Evolutionary conservation across 2,888 invertebrate genomes (phyloP).

Genomic region (Exephanes ischioxanthus): DNA sequence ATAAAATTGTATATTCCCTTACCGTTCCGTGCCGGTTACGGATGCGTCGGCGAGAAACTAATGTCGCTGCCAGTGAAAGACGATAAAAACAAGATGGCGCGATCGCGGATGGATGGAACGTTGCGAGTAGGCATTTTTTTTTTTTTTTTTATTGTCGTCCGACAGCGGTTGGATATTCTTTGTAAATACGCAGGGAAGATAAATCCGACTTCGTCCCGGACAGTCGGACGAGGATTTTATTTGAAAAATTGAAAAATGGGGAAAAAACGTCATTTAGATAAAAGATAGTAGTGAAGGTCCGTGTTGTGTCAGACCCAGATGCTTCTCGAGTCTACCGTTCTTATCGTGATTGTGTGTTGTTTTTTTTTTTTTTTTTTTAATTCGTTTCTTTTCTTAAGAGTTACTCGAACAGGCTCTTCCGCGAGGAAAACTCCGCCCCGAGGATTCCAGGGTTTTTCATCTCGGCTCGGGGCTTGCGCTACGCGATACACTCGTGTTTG

Average conservation of each 20-base stretch:
- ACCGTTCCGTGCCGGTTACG: neutral
- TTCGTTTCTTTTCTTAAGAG: no score
- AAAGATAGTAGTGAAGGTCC: conserved; percentile 29
- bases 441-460: no score
- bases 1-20: no score
- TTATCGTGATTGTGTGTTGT: conserved; percentile 21
- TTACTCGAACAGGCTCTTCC: no score
- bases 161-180: conserved; percentile 3
- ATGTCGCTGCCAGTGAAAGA: neutral
- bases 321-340: neutral
- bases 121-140: neutral
- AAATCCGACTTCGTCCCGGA: neutral
- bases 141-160: conserved; percentile 45
- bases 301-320: conserved; percentile 33
- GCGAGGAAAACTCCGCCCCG: no score
- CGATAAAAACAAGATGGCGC: conserved; percentile 34
- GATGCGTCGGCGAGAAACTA: neutral
- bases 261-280: conserved; percentile 12
- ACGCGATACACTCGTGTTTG: no score
- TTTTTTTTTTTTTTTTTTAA: neutral
- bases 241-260: neutral
- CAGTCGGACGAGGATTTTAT: neutral
- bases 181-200: neutral
- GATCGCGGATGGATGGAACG: neutral
- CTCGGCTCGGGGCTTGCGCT: no score